phyloP scores from a whole-genome alignment of 2,888 invertebrate species.

The Drosophila testacea region DNA sequence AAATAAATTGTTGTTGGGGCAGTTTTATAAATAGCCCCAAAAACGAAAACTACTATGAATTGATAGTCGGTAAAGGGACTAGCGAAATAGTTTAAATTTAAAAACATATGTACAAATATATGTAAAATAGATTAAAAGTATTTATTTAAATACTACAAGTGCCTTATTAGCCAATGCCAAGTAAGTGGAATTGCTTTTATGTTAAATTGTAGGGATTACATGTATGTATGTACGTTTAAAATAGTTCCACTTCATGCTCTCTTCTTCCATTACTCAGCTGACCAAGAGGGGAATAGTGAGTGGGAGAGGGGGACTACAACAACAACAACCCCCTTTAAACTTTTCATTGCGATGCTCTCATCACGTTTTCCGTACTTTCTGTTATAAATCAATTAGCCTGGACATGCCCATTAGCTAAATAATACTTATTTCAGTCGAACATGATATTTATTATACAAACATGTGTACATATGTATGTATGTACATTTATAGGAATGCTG shows the following conservation, averaged over 20 bases:
- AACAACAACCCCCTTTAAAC: not conserved
- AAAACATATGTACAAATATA: not conserved
- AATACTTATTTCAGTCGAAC: constrained; percentile 1
- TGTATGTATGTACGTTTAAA: not conserved
- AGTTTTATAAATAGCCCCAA: constrained; percentile 16
- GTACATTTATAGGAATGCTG: not conserved
- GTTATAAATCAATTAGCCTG: constrained; percentile 52
- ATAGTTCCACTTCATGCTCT: not conserved
- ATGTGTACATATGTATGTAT: not conserved
- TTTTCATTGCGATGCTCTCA: constrained; percentile 13
- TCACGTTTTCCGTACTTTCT: constrained; percentile 24
- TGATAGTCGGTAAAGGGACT: not conserved
- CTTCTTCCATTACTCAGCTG: not conserved
- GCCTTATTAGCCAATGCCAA: constrained; percentile 21
- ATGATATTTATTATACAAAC: not conserved
- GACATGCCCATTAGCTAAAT: constrained; percentile 2
- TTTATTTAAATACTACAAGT: constrained; percentile 10
- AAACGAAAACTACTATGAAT: constrained; percentile 4
- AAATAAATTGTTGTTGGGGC: constrained; percentile 2
- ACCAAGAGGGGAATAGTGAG: not conserved
- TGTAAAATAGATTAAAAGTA: not conserved
- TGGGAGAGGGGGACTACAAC: not conserved
- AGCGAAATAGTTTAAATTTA: constrained; percentile 7
- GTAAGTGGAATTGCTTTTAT: constrained; percentile 11
- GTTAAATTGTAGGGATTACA: not conserved